Conservation (phyloP, 2,113 vertebrate genomes). For the Aythya baeri region DNA sequence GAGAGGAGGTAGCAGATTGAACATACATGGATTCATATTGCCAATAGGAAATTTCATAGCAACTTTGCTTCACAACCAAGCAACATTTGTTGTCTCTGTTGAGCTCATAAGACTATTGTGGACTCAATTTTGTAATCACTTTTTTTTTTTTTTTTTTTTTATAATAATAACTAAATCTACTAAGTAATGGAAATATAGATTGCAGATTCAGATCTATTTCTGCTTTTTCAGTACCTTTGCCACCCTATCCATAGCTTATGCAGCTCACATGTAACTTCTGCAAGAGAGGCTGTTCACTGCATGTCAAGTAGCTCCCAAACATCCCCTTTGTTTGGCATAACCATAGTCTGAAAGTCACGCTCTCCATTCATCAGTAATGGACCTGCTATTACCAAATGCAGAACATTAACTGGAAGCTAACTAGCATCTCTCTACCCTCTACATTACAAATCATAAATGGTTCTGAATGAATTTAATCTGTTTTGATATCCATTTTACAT, state of each 20-base stretch:
- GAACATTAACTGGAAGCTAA: neutral
- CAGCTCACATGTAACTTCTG: neutral
- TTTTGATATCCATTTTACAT: neutral
- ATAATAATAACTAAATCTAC: neutral
- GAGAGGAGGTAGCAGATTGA: neutral
- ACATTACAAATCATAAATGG: neutral
- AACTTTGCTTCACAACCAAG: neutral
- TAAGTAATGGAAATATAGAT: neutral
- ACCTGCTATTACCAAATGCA: neutral
- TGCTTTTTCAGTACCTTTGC: neutral
- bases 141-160: neutral
- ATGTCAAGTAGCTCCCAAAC: neutral
- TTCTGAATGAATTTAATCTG: neutral
- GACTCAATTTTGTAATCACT: neutral
- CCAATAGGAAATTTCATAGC: neutral
- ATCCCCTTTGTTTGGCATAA: neutral
- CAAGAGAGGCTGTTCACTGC: neutral
- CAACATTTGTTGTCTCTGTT: neutral
- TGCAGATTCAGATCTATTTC: neutral
- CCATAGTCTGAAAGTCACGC: neutral
- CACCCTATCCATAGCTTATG: neutral
- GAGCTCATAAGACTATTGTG: neutral
- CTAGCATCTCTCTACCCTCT: neutral
- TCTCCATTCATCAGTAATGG: rapidly evolving
- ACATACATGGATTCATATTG: neutral